A percentile compares a stretch with the other conserved stretches of the same genome.
Conservation (phyloP, 2,797 vertebrate genomes). For the Champsocephalus gunnari region DNA sequence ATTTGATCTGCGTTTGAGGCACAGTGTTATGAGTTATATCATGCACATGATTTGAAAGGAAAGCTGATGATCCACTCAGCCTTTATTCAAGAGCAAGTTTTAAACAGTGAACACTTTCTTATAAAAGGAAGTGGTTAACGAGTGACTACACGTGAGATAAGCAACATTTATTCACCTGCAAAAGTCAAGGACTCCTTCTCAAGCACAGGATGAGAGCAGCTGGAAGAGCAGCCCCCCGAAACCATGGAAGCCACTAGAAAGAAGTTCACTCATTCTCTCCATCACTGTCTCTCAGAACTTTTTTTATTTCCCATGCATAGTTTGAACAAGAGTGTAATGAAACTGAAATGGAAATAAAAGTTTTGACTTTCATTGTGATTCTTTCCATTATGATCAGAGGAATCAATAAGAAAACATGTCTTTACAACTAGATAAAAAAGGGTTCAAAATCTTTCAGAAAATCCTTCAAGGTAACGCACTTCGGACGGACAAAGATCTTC, state of each 20-base stretch:
- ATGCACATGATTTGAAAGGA: slow-evolving; percentile 25
- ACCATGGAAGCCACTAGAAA: slow-evolving; percentile 9
- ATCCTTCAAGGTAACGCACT: slow-evolving; percentile 77
- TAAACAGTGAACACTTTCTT: slow-evolving; percentile 23
- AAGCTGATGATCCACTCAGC: slow-evolving; percentile 57
- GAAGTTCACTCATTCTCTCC: slow-evolving; percentile 27
- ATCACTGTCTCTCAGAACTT: slow-evolving; percentile 84
- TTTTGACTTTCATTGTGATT: slow-evolving; percentile 83
- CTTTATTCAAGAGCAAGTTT: slow-evolving; percentile 9
- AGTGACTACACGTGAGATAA: not conserved
- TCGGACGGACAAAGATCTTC: slow-evolving; percentile 83
- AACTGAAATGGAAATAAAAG: slow-evolving; percentile 73
- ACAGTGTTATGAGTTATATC: not conserved
- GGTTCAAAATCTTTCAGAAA: slow-evolving; percentile 67
- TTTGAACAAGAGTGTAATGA: slow-evolving; percentile 89
- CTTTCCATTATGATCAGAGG: slow-evolving; percentile 69
- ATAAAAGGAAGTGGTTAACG: slow-evolving; percentile 38
- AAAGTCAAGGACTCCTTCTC: slow-evolving; percentile 45
- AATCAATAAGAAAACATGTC: slow-evolving; percentile 76
- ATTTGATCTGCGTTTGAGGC: not conserved
- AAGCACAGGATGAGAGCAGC: not conserved
- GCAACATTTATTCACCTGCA: not conserved
- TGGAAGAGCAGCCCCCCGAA: not conserved
- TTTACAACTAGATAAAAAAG: slow-evolving; percentile 58
- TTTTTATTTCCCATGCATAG: slow-evolving; percentile 91